These are phyloP conservation scores for Theonella swinhoei DNA, from an alignment of 37 sponge, comb jelly and placozoan genomes.

Conservation along the genomic window DNA sequence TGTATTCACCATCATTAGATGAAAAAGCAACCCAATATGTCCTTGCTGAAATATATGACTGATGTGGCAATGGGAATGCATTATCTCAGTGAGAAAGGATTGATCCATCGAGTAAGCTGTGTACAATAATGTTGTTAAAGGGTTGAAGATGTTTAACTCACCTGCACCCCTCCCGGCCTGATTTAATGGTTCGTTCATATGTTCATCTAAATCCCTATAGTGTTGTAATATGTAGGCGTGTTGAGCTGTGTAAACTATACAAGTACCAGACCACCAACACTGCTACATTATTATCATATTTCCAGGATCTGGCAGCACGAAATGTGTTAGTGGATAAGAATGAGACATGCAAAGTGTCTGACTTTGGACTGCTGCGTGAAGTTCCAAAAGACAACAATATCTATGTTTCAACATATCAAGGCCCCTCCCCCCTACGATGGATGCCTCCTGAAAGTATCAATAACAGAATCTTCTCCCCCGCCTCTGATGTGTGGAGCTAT, in stretches of 20 bases:
- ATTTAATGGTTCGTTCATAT: too few species aligned
- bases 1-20: background rate
- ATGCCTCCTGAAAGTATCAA: slow-evolving; percentile 41
- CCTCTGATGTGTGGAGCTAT: slow-evolving; percentile 62
- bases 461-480: slow-evolving; percentile 14
- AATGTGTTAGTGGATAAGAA: background rate
- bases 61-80: slow-evolving; percentile 83
- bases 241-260: too few species aligned
- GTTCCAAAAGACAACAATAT: background rate
- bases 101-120: slow-evolving; percentile 56
- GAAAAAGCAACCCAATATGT: too few species aligned
- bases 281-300: too few species aligned
- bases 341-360: slow-evolving; percentile 21
- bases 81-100: slow-evolving; percentile 59
- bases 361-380: slow-evolving; percentile 17
- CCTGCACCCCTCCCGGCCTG: too few species aligned
- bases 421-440: slow-evolving; percentile 30
- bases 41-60: slow-evolving; percentile 73
- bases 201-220: too few species aligned
- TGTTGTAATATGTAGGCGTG: too few species aligned
- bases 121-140: too few species aligned
- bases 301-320: slow-evolving; percentile 3
- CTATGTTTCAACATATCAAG: background rate
- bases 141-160: too few species aligned
- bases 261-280: too few species aligned